Percentiles rank a stretch among this genome's conserved stretches.
Evolutionary conservation across 2,888 invertebrate genomes (phyloP).

Genomic region (Pharmacophagus antenor): DNA sequence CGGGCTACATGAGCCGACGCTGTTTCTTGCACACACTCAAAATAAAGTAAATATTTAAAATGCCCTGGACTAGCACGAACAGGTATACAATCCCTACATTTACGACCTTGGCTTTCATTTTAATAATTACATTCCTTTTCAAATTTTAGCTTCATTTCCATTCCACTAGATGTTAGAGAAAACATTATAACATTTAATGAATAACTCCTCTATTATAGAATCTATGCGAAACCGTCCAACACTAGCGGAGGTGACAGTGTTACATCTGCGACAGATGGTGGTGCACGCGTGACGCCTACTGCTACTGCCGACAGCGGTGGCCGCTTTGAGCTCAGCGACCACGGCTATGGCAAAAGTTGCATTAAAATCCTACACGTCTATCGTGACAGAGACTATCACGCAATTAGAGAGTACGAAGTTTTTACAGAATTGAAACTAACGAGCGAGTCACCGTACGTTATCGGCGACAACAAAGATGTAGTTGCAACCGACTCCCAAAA

Average conservation of each 20-base stretch:
- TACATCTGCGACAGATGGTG: slow-evolving; percentile 29
- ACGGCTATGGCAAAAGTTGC: slow-evolving; percentile 87
- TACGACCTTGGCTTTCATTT: neutral
- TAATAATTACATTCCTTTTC: neutral
- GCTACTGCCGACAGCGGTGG: slow-evolving; percentile 71
- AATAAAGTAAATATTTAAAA: slow-evolving; percentile 66
- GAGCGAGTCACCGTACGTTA: slow-evolving; percentile 85
- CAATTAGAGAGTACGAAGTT: slow-evolving; percentile 87
- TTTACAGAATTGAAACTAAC: slow-evolving; percentile 85
- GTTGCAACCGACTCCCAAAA: slow-evolving; percentile 92
- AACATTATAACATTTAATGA: neutral
- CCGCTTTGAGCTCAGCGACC: slow-evolving; percentile 82
- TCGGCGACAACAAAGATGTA: slow-evolving; percentile 89
- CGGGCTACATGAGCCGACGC: slow-evolving; percentile 59
- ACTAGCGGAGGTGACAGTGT: slow-evolving; percentile 54
- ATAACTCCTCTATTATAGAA: slow-evolving; percentile 48
- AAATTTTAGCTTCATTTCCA: neutral
- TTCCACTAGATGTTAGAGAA: neutral
- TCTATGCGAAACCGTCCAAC: slow-evolving; percentile 75
- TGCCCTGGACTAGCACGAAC: slow-evolving; percentile 78
- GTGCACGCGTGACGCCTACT: slow-evolving; percentile 47
- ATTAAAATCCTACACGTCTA: slow-evolving; percentile 87
- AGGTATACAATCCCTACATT: slow-evolving; percentile 48
- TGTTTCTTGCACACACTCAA: slow-evolving; percentile 69
- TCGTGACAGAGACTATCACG: slow-evolving; percentile 84